Conservation (phyloP, 2,113 vertebrate genomes). For the Chinchilla lanigera region DNA sequence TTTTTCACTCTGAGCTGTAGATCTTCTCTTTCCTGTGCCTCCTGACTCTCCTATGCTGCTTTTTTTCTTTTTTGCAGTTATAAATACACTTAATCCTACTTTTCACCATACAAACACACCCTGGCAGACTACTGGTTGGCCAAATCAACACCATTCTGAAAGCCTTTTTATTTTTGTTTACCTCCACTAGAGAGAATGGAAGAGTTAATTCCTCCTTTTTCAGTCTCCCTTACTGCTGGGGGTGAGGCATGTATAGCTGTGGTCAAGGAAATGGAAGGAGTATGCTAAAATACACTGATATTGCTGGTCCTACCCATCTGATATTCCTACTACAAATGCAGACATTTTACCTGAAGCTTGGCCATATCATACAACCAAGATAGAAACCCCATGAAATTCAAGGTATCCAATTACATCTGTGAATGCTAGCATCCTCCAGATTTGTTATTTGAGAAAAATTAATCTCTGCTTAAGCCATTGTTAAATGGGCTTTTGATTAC, state of each 20-base stretch:
- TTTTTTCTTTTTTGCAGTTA: not conserved
- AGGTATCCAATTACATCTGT: not conserved
- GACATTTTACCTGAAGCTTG: not conserved
- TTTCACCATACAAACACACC: not conserved
- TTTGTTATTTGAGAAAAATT: not conserved
- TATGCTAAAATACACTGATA: not conserved
- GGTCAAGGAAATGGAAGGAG: not conserved
- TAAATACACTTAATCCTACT: not conserved
- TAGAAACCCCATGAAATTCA: not conserved
- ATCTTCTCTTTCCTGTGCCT: not conserved
- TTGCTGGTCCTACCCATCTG: not conserved
- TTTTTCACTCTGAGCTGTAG: not conserved
- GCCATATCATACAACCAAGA: not conserved
- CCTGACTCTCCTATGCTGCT: not conserved
- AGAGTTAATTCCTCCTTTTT: not conserved
- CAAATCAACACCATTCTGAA: not conserved
- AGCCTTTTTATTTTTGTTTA: not conserved
- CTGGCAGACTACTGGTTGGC: not conserved
- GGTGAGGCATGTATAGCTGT: not conserved
- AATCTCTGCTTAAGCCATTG: not conserved
- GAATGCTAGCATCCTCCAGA: not conserved
- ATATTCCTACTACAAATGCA: not conserved
- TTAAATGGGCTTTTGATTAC: not conserved
- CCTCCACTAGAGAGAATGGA: not conserved
- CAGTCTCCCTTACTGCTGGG: not conserved